phyloP scores from a whole-genome alignment of 23 tunicate genomes.

The Ciona savignyi region DNA sequence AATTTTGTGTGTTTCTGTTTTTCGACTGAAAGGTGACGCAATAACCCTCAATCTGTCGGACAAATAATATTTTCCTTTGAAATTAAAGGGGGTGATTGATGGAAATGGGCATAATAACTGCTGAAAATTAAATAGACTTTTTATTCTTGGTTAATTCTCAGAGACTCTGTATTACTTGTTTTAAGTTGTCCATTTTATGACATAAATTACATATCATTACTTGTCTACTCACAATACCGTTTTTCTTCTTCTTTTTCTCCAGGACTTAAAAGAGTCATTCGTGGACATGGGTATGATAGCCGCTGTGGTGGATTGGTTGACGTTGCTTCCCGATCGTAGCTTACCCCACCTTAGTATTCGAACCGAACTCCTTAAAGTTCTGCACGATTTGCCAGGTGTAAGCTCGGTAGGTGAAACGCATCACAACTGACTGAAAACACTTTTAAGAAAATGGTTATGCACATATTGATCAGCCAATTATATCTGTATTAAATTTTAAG shows the following conservation, averaged over 20 bases:
- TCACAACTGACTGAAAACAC: too few species aligned
- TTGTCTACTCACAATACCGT: neutral
- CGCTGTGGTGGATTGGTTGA: slow-evolving; percentile 94
- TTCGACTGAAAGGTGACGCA: too few species aligned
- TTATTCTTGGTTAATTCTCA: too few species aligned
- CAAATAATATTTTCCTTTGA: too few species aligned
- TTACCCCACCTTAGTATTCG: slow-evolving; percentile 82
- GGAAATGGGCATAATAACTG: neutral
- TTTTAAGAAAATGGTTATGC: too few species aligned
- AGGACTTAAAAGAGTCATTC: slow-evolving; percentile 91
- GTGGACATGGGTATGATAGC: slow-evolving; percentile 88
- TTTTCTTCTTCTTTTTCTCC: neutral
- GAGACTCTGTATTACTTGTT: too few species aligned
- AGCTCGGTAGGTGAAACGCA: slow-evolving; percentile 57
- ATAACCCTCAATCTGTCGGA: too few species aligned
- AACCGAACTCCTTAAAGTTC: slow-evolving; percentile 66
- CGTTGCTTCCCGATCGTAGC: slow-evolving; percentile 72
- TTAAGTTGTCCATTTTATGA: too few species aligned
- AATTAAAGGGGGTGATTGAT: neutral
- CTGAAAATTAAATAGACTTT: neutral
- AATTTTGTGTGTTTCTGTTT: too few species aligned
- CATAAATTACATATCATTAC: too few species aligned
- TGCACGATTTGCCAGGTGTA: slow-evolving; percentile 65
- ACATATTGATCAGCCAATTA: too few species aligned
- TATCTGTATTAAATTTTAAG: too few species aligned